Base-by-base conservation (phyloP, 1,140 invertebrate species). In the Zaprionus nigranus region DNA sequence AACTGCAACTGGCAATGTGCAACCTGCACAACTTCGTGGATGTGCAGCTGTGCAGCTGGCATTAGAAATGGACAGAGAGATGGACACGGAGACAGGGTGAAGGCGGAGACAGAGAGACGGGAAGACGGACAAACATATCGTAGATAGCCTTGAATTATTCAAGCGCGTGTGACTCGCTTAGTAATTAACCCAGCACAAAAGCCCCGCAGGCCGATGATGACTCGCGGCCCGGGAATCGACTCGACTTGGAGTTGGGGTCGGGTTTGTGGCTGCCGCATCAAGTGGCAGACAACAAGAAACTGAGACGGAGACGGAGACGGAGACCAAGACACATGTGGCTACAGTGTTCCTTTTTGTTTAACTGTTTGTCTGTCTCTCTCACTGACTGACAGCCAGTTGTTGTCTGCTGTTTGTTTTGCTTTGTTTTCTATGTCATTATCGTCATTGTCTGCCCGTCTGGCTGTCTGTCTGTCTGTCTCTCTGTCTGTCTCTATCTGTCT, bases 111-210 rank as follows among this genome's bases (percentile, higher is more conserved):
- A 60, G 72, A 59, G 12, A 62, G 74, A 30, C 28, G 28, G 59
- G 65, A 75, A 40, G 46, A 11, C 20, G 46, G 46, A 51, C 46
- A 24, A 24, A 46, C 40, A 24, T 51, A 51, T 51, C 46, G 20
- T 51, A 12, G 86, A 79, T 82, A 90, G 87, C 86, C 86, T 90
- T 90, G 86, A 90, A 90, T 90, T 80, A 90, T 90, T 90, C 86
- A 90, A 86, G 78, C 86, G 86, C 86, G 77, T 90, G 86, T 90
- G 86, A 90, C 82, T 90, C 69, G 86, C 86, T 90, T 90, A 90
- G 86, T 90, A 90, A 90, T 90, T 90, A 90, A 90, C 79, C 79
- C 82, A 85, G 61, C 73, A 85, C 86, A 90, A 90, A 90, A 90
- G 86, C 85, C 81, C 75, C 85, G 75, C 84, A 80, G 75, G 65